These are phyloP conservation scores for Microtus oregoni DNA, from an alignment of 2,113 vertebrate genomes.

Conservation along the genomic window DNA sequence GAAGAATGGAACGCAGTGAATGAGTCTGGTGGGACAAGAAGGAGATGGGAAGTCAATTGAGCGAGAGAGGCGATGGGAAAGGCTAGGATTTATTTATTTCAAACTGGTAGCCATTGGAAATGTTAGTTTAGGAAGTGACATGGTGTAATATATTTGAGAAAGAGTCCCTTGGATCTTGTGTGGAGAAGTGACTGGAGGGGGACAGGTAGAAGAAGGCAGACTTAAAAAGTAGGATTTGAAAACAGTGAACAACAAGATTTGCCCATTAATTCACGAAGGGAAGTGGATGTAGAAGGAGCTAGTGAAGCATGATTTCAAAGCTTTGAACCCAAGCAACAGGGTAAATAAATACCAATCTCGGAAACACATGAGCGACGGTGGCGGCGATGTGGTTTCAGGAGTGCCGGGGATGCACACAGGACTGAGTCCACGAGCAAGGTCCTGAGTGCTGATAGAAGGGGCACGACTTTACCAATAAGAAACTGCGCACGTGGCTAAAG, in stretches of 20 bases:
- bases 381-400: not conserved
- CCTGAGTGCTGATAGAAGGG: not conserved
- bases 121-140: not conserved
- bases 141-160: not conserved
- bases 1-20: not conserved
- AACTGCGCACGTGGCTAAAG: not conserved
- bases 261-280: not conserved
- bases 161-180: not conserved
- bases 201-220: not conserved
- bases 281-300: not conserved
- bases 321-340: not conserved
- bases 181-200: not conserved
- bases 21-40: too few species aligned
- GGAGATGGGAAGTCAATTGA: rapidly evolving
- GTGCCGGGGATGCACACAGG: rapidly evolving
- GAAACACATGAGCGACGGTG: not conserved
- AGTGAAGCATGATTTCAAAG: not conserved
- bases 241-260: not conserved
- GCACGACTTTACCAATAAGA: not conserved
- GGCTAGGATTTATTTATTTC: not conserved
- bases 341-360: not conserved
- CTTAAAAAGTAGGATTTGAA: not conserved
- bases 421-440: not conserved
- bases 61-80: rapidly evolving
- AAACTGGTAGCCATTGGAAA: not conserved